Conservation (phyloP, 2,797 vertebrate genomes). For the Knipowitschia caucasica region DNA sequence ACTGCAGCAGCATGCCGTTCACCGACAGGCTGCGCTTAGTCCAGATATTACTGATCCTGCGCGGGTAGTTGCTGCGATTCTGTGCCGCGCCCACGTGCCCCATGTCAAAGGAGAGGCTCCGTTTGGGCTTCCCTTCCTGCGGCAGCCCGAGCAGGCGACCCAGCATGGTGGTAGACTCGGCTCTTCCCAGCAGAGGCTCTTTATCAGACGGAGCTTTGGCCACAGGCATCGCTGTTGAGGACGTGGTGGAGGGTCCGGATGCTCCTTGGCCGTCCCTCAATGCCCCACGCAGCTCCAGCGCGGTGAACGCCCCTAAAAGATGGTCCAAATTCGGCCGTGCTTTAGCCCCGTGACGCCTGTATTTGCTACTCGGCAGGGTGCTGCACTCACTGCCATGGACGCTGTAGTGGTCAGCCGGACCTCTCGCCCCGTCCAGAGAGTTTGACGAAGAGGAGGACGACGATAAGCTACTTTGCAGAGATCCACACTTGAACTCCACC, state of each 20-base stretch:
- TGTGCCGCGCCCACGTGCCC: conserved; percentile 83
- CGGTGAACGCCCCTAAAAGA: conserved; percentile 91
- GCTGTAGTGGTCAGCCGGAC: conserved; percentile 77
- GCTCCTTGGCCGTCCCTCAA: conserved; percentile 79
- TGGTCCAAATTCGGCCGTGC: conserved; percentile 86
- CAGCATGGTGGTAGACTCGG: conserved; percentile 82
- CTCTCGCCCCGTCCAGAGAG: conserved; percentile 74
- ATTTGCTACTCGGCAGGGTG: conserved; percentile 84
- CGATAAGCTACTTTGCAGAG: conserved; percentile 84
- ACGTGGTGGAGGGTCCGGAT: conserved; percentile 62
- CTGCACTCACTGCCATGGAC: conserved; percentile 78
- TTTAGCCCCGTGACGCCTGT: conserved; percentile 79
- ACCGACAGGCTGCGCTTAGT: conserved; percentile 97
- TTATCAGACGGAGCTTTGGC: conserved; percentile 83
- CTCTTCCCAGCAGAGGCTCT: conserved; percentile 88
- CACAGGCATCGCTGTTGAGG: conserved; percentile 66
- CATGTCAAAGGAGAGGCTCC: conserved; percentile 98
- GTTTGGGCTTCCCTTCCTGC: conserved; percentile 89
- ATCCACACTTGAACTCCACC: conserved; percentile 84
- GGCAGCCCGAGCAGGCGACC: conserved; percentile 86
- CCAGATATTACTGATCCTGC: conserved; percentile 95
- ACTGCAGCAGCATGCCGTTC: conserved; percentile 96
- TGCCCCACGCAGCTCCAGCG: conserved; percentile 88
- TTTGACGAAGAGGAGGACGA: conserved; percentile 84
- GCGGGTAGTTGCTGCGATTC: conserved; percentile 86